Conservation (phyloP, 1,140 invertebrate species). For the Pentalonia nigronervosa region DNA sequence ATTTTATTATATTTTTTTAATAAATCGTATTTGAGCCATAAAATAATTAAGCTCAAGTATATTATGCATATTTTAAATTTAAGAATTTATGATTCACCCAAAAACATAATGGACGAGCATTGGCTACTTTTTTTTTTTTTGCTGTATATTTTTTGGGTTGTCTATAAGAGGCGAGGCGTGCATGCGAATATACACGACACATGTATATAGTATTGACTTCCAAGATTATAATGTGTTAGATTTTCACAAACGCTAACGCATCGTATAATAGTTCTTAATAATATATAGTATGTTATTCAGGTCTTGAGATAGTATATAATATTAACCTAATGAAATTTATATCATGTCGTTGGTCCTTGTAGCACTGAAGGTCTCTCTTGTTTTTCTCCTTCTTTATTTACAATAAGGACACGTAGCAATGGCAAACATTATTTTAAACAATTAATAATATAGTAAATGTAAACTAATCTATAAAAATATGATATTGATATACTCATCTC, state of each 20-base stretch:
- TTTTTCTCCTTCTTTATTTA: not conserved
- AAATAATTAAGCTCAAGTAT: not conserved
- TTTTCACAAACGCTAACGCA: not conserved
- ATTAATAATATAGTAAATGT: not conserved
- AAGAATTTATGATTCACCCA: not conserved
- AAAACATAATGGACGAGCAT: not conserved
- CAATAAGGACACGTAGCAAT: not conserved
- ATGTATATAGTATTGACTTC: not conserved
- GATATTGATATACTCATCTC: not conserved
- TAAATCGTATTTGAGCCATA: not conserved
- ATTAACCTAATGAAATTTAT: not conserved
- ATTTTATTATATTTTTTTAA: not conserved
- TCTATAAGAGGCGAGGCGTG: not conserved
- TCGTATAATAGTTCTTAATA: not conserved
- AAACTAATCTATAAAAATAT: not conserved
- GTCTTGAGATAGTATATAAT: not conserved
- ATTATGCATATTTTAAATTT: not conserved
- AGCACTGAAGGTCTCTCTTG: not conserved
- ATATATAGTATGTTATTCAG: not conserved
- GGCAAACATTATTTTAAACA: not conserved
- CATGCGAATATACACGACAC: not conserved
- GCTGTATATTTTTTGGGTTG: not conserved
- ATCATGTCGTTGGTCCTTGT: not conserved
- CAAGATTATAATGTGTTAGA: not conserved
- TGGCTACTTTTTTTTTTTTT: not conserved